These are phyloP conservation scores for Lasioglossum baleicum DNA, from an alignment of 1,140 invertebrate genomes.

Conservation along the genomic window DNA sequence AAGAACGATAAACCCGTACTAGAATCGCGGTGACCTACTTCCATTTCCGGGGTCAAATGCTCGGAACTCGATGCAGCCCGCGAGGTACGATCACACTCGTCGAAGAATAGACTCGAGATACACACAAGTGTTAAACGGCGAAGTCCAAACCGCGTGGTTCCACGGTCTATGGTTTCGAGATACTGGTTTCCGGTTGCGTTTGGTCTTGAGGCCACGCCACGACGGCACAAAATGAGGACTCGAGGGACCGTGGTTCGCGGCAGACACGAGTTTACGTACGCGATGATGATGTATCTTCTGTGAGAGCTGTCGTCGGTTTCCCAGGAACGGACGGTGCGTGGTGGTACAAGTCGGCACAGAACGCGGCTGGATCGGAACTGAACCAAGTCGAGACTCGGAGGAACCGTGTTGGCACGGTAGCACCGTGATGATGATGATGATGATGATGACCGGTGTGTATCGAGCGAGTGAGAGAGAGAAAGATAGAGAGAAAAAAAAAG, in stretches of 20 bases:
- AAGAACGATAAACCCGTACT: no score
- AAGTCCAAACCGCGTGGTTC: conserved; percentile 9
- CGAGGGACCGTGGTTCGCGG: background rate
- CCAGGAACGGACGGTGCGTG: background rate
- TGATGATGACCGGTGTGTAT: background rate
- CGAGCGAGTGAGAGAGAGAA: no score
- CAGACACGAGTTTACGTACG: conserved; percentile 13
- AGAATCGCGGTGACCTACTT: background rate
- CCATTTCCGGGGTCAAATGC: background rate
- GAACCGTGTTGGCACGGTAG: conserved; percentile 7
- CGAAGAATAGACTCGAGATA: background rate
- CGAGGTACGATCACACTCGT: conserved; percentile 1
- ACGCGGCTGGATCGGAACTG: conserved; percentile 30
- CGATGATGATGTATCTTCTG: conserved; percentile 14
- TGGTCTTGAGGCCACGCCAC: conserved; percentile 31
- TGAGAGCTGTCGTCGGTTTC: background rate
- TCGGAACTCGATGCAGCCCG: no score
- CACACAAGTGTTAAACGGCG: background rate
- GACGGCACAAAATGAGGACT: conserved; percentile 24
- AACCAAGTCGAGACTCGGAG: conserved; percentile 12
- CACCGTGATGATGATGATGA: conserved; percentile 23
- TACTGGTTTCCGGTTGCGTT: conserved; percentile 18
- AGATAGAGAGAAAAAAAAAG: no score
- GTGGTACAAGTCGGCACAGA: conserved; percentile 18
- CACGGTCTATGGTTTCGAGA: conserved; percentile 14